Evolutionary conservation across 2,888 invertebrate species (phyloP).

Genomic region (Protonemura montana): DNA sequence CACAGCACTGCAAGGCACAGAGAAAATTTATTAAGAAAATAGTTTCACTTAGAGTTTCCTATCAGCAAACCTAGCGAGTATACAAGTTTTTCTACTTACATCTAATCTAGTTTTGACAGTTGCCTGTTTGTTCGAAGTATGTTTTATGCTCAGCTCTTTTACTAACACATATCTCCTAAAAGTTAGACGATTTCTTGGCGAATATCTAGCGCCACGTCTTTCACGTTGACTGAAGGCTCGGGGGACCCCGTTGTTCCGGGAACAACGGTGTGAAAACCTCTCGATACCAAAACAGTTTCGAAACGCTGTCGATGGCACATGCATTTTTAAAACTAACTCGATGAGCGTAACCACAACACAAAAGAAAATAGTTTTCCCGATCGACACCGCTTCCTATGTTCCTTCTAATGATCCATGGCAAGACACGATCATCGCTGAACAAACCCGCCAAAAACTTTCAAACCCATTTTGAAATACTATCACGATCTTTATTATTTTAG

Average conservation of each 20-base stretch:
- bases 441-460: neutral
- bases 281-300: too few relatives aligned
- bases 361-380: neutral
- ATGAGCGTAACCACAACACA: neutral
- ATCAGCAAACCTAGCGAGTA: too few relatives aligned
- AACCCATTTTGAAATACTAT: neutral
- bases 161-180: neutral
- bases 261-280: too few relatives aligned
- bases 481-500: neutral
- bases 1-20: neutral
- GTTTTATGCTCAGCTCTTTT: neutral
- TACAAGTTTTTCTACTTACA: neutral
- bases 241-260: neutral
- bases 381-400: neutral
- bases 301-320: neutral
- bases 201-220: neutral
- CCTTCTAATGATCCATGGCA: neutral
- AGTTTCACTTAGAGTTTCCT: neutral
- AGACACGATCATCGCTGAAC: neutral
- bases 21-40: too few relatives aligned
- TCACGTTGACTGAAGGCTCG: neutral
- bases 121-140: neutral
- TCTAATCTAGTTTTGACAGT: slow-evolving; percentile 12
- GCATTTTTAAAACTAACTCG: neutral
- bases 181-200: neutral